A percentile compares a stretch with the other conserved stretches of the same genome.
Conservation (phyloP, 1,140 invertebrate species). For the Lepidotrigona ventralis region DNA sequence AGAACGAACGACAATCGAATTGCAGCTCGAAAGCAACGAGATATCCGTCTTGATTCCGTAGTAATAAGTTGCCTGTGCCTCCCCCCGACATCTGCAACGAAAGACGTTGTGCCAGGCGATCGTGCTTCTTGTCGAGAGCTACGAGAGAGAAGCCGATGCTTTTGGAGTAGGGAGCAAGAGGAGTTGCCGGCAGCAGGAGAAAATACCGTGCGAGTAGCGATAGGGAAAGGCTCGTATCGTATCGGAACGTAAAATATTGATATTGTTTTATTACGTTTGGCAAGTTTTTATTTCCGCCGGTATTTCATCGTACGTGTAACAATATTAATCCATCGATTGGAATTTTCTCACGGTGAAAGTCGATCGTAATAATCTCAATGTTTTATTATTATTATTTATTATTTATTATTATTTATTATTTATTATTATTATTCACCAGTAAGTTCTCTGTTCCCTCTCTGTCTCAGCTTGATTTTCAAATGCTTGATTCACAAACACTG, state of each 20-base stretch:
- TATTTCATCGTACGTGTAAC: not conserved
- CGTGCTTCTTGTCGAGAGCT: constrained; percentile 37
- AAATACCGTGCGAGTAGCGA: not conserved
- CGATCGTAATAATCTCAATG: not conserved
- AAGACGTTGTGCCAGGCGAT: constrained; percentile 37
- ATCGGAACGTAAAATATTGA: constrained; percentile 13
- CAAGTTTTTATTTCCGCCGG: not conserved
- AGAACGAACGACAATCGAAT: constrained; percentile 31
- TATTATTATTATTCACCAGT: not conserved
- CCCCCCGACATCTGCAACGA: constrained; percentile 31
- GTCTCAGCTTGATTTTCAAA: not conserved
- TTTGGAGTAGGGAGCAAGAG: constrained; percentile 24
- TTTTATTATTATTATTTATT: too few relatives aligned
- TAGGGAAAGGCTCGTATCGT: not conserved
- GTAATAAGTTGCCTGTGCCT: constrained; percentile 27
- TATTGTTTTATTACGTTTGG: not conserved
- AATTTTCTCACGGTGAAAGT: not conserved
- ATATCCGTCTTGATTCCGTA: constrained; percentile 20
- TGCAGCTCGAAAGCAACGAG: constrained; percentile 2
- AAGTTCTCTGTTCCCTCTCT: not conserved
- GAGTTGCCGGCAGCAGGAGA: not conserved
- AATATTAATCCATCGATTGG: not conserved
- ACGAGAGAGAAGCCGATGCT: constrained; percentile 31
- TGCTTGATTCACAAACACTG: not conserved
- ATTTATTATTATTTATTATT: too few relatives aligned